phyloP scores from a whole-genome alignment of 2,888 invertebrate species.

The Saturnia japonica region DNA sequence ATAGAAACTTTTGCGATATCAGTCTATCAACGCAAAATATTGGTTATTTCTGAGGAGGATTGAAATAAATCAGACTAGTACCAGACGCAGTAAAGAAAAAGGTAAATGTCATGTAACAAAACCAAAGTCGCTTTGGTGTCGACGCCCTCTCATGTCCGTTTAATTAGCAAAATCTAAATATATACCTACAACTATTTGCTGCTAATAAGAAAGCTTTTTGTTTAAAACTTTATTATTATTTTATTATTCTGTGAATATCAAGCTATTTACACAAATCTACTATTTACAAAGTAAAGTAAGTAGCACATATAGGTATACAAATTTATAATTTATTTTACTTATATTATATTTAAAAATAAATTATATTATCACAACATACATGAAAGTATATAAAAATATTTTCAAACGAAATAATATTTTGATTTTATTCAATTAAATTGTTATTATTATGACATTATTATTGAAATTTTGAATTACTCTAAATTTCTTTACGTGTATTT shows the following conservation, averaged over 20 bases:
- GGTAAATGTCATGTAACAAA: slow-evolving; percentile 75
- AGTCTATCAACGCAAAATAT: neutral
- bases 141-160: slow-evolving; percentile 49
- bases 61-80: slow-evolving; percentile 62
- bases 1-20: neutral
- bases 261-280: too few species aligned
- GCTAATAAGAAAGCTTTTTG: neutral
- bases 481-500: neutral
- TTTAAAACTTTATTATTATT: too few species aligned
- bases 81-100: slow-evolving; percentile 66
- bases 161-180: slow-evolving; percentile 23
- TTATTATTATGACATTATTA: too few species aligned
- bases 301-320: too few species aligned
- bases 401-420: neutral
- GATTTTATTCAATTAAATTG: too few species aligned
- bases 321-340: neutral
- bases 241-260: too few species aligned
- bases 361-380: too few species aligned
- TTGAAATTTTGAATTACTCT: too few species aligned
- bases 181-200: neutral
- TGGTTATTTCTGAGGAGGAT: slow-evolving; percentile 42
- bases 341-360: neutral
- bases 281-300: too few species aligned
- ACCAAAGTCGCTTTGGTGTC: slow-evolving; percentile 54
- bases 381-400: neutral